A percentile compares a stretch with the other conserved stretches of the same genome.
phyloP scores from a whole-genome alignment of 1,140 invertebrate species.

The Chelonus insularis region DNA sequence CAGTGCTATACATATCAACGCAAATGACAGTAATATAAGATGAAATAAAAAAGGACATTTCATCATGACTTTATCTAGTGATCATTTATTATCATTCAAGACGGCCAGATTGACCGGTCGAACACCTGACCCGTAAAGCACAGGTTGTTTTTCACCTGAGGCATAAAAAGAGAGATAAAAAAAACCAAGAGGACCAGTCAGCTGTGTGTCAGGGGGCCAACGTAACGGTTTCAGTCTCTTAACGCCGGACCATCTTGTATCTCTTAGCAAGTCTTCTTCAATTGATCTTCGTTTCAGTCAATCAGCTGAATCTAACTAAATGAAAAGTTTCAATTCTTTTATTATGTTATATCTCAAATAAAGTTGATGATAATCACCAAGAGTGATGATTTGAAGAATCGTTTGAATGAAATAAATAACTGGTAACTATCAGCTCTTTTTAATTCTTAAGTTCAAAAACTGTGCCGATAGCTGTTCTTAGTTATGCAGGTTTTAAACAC shows the following conservation, averaged over 20 bases:
- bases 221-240: conserved; percentile 46
- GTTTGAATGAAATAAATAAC: too few species aligned
- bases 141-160: conserved; percentile 5
- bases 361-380: too few species aligned
- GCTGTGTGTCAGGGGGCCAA: conserved; percentile 56
- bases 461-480: too few species aligned
- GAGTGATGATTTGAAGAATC: too few species aligned
- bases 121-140: conserved; percentile 9
- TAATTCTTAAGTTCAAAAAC: too few species aligned
- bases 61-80: neutral
- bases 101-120: neutral
- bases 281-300: conserved; percentile 22
- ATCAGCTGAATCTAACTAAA: conserved; percentile 5
- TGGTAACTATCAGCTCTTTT: too few species aligned
- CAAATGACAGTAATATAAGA: too few species aligned
- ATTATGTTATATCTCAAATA: too few species aligned
- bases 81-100: conserved; percentile 8
- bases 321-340: too few species aligned
- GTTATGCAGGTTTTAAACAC: too few species aligned
- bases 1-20: too few species aligned
- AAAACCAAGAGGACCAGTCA: conserved; percentile 23
- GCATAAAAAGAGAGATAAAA: conserved; percentile 10
- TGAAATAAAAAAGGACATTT: neutral
- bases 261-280: conserved; percentile 3
- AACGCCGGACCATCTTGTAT: conserved; percentile 14